A percentile compares a stretch with the other conserved stretches of the same genome.
Evolutionary conservation across 2,113 vertebrate species (phyloP).

Genomic region (Phasianus colchicus): DNA sequence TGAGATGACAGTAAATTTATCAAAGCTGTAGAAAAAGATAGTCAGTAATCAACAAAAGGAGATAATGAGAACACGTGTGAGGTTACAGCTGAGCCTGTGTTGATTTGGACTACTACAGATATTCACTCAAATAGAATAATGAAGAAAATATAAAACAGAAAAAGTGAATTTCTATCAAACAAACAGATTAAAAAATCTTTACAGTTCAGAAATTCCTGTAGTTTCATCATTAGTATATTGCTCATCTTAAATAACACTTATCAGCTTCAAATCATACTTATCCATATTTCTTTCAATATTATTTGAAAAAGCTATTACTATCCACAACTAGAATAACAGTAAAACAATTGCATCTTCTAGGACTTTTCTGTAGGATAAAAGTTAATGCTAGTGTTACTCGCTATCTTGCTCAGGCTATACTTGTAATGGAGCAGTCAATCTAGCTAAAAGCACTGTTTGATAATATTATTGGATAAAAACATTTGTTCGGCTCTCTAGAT

Average conservation of each 20-base stretch:
- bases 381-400: neutral
- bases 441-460: neutral
- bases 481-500: neutral
- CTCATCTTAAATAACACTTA: neutral
- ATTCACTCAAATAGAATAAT: neutral
- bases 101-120: neutral
- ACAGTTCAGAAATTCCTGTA: neutral
- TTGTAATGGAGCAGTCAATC: neutral
- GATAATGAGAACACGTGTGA: neutral
- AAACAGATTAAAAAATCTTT: neutral
- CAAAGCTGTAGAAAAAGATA: neutral
- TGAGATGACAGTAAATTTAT: neutral
- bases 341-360: neutral
- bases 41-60: neutral
- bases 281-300: rapidly evolving
- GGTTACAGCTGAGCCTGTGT: neutral
- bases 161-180: neutral
- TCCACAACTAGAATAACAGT: neutral
- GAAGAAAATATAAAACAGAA: neutral
- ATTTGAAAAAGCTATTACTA: neutral
- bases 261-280: neutral
- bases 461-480: neutral
- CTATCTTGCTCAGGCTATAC: neutral
- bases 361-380: neutral
- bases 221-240: too few relatives aligned